phyloP scores from a whole-genome alignment of 1,140 invertebrate genomes.

The Solenopsis invicta region DNA sequence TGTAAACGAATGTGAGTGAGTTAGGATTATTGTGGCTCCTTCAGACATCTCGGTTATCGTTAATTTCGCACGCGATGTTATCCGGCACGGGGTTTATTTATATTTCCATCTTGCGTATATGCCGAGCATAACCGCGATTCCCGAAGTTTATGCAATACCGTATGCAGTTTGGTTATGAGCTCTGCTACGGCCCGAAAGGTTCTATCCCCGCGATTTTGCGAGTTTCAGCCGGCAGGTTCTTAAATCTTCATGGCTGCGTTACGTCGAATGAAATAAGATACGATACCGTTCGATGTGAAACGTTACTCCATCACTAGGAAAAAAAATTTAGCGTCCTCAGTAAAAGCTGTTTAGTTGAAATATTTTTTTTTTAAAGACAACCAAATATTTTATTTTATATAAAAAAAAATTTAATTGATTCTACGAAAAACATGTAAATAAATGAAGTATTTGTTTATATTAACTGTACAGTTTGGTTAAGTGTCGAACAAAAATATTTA shows the following conservation, averaged over 20 bases:
- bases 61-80: constrained; percentile 66
- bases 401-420: no score
- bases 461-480: no score
- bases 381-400: no score
- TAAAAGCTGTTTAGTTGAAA: no score
- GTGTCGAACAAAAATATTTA: no score
- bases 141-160: constrained; percentile 61
- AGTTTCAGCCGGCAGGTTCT: constrained; percentile 19
- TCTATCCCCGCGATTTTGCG: constrained; percentile 26
- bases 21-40: constrained; percentile 69
- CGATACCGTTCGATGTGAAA: constrained; percentile 10
- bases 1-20: constrained; percentile 39
- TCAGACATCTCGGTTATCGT: constrained; percentile 63
- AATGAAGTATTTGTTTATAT: no score
- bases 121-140: constrained; percentile 53
- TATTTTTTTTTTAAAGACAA: no score
- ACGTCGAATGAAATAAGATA: constrained; percentile 29
- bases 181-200: constrained; percentile 51
- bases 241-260: constrained; percentile 41
- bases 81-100: constrained; percentile 68
- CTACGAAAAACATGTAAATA: no score
- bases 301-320: background rate
- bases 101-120: constrained; percentile 42
- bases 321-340: no score
- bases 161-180: constrained; percentile 64